Percentiles rank a stretch among this genome's conserved stretches.
Evolutionary conservation across 2,113 vertebrate genomes (phyloP).

Genomic region (Arvicanthis niloticus): DNA sequence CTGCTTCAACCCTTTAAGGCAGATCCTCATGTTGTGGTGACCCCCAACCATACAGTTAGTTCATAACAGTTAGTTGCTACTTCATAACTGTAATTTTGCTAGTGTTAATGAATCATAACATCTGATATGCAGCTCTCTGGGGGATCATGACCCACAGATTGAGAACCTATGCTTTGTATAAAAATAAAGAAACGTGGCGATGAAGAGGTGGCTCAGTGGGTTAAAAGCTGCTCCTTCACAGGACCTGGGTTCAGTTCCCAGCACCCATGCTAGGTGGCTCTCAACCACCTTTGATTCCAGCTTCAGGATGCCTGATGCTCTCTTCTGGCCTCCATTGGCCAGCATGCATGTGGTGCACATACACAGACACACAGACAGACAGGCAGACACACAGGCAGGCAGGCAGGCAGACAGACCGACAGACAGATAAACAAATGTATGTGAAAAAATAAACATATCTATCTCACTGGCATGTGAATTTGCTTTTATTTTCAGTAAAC

Average conservation of each 20-base stretch:
- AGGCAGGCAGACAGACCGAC: background rate
- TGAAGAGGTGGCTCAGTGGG: accelerated
- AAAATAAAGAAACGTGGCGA: background rate
- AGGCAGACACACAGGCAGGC: background rate
- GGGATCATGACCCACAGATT: background rate
- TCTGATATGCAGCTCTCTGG: background rate
- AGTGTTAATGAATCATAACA: background rate
- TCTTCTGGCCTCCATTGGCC: background rate
- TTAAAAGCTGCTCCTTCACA: background rate
- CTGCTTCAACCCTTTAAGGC: background rate
- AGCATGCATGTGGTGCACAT: too few relatives aligned
- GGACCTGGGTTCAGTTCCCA: background rate
- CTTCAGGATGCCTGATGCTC: background rate
- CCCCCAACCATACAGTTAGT: background rate
- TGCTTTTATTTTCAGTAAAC: background rate
- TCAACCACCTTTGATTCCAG: background rate
- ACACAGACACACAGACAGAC: background rate
- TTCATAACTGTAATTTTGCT: background rate
- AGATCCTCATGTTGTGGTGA: background rate
- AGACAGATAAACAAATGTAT: background rate
- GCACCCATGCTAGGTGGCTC: background rate
- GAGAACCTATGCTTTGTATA: background rate
- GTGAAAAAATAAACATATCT: background rate
- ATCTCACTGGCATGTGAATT: background rate
- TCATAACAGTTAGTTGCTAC: too few relatives aligned